Conservation (phyloP, 2,888 invertebrate species). For the Spisula solida region DNA sequence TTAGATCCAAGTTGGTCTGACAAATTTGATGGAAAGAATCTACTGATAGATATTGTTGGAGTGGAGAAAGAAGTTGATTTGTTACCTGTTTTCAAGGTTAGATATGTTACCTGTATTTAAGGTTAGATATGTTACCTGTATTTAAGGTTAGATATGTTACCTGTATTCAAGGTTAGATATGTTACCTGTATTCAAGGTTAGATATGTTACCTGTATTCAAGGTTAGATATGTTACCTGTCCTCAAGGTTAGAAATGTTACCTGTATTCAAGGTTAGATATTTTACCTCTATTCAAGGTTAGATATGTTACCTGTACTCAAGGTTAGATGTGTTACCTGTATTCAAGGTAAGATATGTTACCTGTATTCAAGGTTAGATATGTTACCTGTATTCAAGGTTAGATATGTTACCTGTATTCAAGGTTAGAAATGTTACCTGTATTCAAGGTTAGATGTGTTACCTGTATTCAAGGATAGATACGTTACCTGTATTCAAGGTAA, state of each 20-base stretch:
- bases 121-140: neutral
- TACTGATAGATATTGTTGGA: slow-evolving; percentile 79
- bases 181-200: no score
- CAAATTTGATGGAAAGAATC: slow-evolving; percentile 44
- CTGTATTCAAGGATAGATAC: no score
- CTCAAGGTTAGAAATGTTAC: neutral
- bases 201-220: slow-evolving; percentile 80
- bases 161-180: neutral
- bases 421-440: no score
- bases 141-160: no score
- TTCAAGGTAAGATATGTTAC: no score
- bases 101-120: neutral
- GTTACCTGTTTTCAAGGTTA: slow-evolving; percentile 79
- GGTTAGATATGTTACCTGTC: slow-evolving; percentile 64
- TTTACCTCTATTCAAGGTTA: slow-evolving; percentile 61
- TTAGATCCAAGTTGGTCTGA: slow-evolving; percentile 66
- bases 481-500: no score
- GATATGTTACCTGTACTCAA: no score
- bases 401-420: no score
- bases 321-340: no score
- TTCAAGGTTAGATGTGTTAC: no score
- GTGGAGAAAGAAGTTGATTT: slow-evolving; percentile 85
- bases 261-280: slow-evolving; percentile 71
- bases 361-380: no score
- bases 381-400: no score